Percentiles rank a stretch among this genome's conserved stretches.
Evolutionary conservation across 2,888 invertebrate species (phyloP).

Genomic region (Halictus quadricinctus): DNA sequence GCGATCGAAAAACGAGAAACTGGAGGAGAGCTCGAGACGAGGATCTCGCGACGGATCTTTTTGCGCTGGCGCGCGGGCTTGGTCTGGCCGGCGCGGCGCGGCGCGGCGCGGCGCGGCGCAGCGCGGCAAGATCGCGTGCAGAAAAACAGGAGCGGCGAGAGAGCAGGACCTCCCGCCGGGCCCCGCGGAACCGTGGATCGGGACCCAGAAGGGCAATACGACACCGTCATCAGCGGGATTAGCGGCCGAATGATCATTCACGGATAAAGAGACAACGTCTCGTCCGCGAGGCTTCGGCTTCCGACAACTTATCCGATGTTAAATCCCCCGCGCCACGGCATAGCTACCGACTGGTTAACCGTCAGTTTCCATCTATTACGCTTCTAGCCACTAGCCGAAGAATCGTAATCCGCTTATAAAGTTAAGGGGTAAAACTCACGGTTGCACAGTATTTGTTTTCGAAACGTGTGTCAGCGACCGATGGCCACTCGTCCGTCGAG

Average conservation of each 20-base stretch:
- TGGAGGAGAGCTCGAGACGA: neutral
- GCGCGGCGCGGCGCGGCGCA: no score
- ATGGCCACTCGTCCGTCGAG: conserved; percentile 38
- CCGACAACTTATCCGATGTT: conserved; percentile 1
- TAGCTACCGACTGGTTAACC: conserved; percentile 4
- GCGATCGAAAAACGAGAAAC: conserved; percentile 3
- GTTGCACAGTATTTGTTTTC: neutral
- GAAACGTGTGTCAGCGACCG: conserved; percentile 49
- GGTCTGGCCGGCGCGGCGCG: neutral
- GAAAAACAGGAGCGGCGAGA: neutral
- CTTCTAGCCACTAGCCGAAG: no score
- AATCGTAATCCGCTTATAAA: conserved; percentile 29
- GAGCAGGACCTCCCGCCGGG: conserved; percentile 2
- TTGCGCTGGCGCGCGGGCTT: neutral
- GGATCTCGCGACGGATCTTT: neutral
- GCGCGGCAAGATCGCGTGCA: neutral
- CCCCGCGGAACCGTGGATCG: conserved; percentile 9
- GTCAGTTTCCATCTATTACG: neutral
- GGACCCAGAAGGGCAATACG: conserved; percentile 7
- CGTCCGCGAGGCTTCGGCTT: neutral
- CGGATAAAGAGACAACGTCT: conserved; percentile 14
- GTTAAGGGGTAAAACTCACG: conserved; percentile 54
- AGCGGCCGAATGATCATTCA: conserved; percentile 27
- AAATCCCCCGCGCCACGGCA: neutral
- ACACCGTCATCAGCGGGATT: neutral